A percentile compares a stretch with the other conserved stretches of the same genome.
phyloP scores from a whole-genome alignment of 2,888 invertebrate species.

The Anaspis maculata region DNA sequence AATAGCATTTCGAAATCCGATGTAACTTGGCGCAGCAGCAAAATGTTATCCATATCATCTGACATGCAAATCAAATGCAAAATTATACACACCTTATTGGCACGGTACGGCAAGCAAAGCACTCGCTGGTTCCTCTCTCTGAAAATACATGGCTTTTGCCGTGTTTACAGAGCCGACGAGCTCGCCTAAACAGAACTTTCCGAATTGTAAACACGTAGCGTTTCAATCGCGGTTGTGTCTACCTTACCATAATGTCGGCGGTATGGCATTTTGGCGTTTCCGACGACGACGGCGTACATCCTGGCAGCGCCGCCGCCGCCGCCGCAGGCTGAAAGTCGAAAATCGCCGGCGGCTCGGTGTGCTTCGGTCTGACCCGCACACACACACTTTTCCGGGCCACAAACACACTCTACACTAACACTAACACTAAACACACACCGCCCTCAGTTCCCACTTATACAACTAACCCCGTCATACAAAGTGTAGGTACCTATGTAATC shows the following conservation, averaged over 20 bases:
- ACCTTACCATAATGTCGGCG: slow-evolving; percentile 15
- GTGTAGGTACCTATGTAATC: too few relatives aligned
- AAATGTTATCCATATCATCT: slow-evolving; percentile 42
- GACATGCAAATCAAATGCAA: slow-evolving; percentile 43
- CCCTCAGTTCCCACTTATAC: too few relatives aligned
- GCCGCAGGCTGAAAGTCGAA: too few relatives aligned
- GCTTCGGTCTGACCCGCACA: too few relatives aligned
- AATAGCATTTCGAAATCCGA: slow-evolving; percentile 40
- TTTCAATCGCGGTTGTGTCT: slow-evolving; percentile 18
- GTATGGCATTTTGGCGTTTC: too few relatives aligned
- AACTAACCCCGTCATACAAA: too few relatives aligned
- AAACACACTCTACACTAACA: too few relatives aligned
- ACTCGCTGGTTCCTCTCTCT: slow-evolving; percentile 29
- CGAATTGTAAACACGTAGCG: slow-evolving; percentile 28
- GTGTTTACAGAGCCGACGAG: slow-evolving; percentile 29
- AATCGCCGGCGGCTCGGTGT: too few relatives aligned
- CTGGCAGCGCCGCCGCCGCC: too few relatives aligned
- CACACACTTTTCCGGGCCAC: too few relatives aligned
- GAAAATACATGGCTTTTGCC: slow-evolving; percentile 31
- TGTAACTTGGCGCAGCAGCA: slow-evolving; percentile 37
- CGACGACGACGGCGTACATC: too few relatives aligned
- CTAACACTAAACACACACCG: too few relatives aligned
- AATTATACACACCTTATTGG: slow-evolving; percentile 43
- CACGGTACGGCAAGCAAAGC: slow-evolving; percentile 29
- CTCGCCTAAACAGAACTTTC: slow-evolving; percentile 30